phyloP scores from a whole-genome alignment of 92 coral and sea anemone species.

The Montipora capitata region DNA sequence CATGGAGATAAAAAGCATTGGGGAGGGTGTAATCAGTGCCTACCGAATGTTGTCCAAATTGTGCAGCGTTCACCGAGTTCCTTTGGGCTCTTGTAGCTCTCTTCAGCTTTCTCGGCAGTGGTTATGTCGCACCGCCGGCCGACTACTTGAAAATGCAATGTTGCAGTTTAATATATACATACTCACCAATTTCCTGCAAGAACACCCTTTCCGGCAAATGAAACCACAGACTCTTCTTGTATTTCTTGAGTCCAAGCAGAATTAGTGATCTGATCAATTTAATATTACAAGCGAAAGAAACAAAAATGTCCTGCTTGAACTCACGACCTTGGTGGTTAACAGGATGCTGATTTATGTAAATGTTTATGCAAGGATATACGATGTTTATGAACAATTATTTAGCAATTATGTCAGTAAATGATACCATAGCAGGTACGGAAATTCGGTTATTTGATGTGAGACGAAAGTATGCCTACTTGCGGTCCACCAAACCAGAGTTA shows the following conservation, averaged over 20 bases:
- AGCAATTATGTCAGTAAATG: slow-evolving; percentile 17
- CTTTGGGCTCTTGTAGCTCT: not conserved
- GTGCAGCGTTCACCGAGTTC: not conserved
- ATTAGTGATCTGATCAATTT: not conserved
- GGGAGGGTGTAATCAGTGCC: not conserved
- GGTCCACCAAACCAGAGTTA: not conserved
- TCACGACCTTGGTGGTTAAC: not conserved
- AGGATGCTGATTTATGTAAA: not conserved
- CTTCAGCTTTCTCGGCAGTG: not conserved
- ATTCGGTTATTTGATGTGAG: slow-evolving; percentile 10
- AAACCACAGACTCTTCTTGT: slow-evolving; percentile 15
- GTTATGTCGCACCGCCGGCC: not conserved
- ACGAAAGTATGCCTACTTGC: slow-evolving; percentile 30
- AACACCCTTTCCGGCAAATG: slow-evolving; percentile 39
- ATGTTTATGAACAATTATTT: slow-evolving; percentile 46
- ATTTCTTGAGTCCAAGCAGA: slow-evolving; percentile 12
- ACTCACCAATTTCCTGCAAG: slow-evolving; percentile 26
- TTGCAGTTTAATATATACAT: slow-evolving; percentile 19
- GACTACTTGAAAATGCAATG: not conserved
- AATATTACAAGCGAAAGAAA: not conserved
- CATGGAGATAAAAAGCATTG: not conserved
- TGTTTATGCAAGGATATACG: slow-evolving; percentile 34
- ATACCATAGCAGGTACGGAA: slow-evolving; percentile 9
- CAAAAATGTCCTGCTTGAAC: slow-evolving; percentile 21
- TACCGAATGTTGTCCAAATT: no score